Conservation (phyloP, 2,797 vertebrate species). For the Xiphorhynchus erythropygius region DNA sequence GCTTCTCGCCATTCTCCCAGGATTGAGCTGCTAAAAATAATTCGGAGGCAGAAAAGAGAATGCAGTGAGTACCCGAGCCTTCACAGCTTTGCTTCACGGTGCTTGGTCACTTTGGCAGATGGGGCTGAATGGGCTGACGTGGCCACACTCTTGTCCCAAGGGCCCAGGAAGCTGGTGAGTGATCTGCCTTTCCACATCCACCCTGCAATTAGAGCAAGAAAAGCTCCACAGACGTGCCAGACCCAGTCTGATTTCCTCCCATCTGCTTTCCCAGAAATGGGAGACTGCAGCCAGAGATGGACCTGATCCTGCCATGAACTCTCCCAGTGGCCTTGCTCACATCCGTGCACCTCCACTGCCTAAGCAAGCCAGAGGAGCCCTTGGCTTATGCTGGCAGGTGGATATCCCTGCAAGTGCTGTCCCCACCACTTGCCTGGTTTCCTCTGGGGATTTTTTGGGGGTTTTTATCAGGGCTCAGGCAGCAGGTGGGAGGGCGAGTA, state of each 20-base stretch:
- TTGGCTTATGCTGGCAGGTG: fast-evolving
- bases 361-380: fast-evolving
- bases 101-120: neutral
- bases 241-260: neutral
- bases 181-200: neutral
- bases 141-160: fast-evolving
- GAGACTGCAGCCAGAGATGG: fast-evolving
- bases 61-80: fast-evolving
- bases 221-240: neutral
- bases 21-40: neutral
- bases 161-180: fast-evolving
- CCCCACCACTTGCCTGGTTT: fast-evolving
- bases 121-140: neutral
- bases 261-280: neutral
- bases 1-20: neutral
- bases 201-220: neutral
- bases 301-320: neutral
- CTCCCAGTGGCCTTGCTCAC: neutral
- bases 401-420: neutral
- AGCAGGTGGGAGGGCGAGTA: neutral
- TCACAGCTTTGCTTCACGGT: neutral
- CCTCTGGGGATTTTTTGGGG: neutral
- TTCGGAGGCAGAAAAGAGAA: neutral
- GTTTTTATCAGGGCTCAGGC: neutral
- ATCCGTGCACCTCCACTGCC: fast-evolving